These are phyloP conservation scores for Eptesicus fuscus DNA, from an alignment of 2,113 vertebrate genomes.

Conservation along the genomic window DNA sequence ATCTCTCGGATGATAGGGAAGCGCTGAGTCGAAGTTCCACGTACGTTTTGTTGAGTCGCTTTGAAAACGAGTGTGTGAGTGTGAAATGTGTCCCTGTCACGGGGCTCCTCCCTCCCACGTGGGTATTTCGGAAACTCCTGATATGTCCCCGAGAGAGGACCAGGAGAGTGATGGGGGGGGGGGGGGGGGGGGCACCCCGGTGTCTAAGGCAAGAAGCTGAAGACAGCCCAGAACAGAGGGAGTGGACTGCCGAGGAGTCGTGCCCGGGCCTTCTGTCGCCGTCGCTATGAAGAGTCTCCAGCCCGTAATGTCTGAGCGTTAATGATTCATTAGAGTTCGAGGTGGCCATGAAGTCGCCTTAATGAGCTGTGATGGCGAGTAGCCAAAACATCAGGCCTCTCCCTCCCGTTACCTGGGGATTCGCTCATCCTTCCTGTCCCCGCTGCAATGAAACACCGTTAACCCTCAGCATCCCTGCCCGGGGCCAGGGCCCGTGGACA, in stretches of 20 bases:
- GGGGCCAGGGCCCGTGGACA: neutral
- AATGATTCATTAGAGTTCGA: slow-evolving; percentile 71
- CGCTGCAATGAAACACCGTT: slow-evolving; percentile 53
- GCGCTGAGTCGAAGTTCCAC: neutral
- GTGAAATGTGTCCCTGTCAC: neutral
- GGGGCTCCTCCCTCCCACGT: neutral
- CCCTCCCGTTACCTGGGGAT: slow-evolving; percentile 58
- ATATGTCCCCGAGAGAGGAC: neutral
- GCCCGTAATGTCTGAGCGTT: slow-evolving; percentile 57
- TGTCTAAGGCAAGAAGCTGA: neutral
- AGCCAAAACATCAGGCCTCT: slow-evolving; percentile 67
- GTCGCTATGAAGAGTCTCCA: slow-evolving; percentile 47
- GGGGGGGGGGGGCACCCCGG: neutral
- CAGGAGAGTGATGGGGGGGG: accelerated
- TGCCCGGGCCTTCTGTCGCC: slow-evolving; percentile 33
- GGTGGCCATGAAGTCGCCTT: slow-evolving; percentile 55
- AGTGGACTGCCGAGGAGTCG: neutral
- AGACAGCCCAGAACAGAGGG: neutral
- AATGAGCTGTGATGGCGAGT: slow-evolving; percentile 70
- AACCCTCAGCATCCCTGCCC: slow-evolving; percentile 54
- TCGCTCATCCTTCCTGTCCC: slow-evolving; percentile 42
- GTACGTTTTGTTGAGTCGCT: neutral
- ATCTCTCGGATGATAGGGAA: neutral
- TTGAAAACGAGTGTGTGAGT: neutral
- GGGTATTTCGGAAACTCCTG: neutral